Percentiles rank a stretch among this genome's conserved stretches.
Evolutionary conservation across 2,888 invertebrate species (phyloP).

Genomic region (Tetranychus piercei): DNA sequence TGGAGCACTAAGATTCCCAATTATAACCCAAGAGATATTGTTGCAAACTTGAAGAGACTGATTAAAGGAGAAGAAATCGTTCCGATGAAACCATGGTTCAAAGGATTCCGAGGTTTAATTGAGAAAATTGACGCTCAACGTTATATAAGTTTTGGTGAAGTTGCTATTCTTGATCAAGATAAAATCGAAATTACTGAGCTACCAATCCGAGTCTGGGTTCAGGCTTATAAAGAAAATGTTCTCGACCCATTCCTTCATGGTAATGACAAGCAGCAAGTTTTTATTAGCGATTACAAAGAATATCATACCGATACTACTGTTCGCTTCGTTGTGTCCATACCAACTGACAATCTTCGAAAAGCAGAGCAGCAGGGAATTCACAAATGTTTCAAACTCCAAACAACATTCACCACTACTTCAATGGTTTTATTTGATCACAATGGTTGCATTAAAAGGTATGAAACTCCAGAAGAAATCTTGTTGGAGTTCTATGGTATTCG

Average conservation of each 20-base stretch:
- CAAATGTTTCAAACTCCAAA: slow-evolving; percentile 78
- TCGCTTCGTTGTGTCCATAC: slow-evolving; percentile 52
- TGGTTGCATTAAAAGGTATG: slow-evolving; percentile 49
- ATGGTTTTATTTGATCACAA: slow-evolving; percentile 61
- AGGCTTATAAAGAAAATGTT: slow-evolving; percentile 80
- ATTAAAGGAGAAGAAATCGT: slow-evolving; percentile 58
- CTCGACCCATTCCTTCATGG: slow-evolving; percentile 57
- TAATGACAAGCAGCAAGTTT: neutral
- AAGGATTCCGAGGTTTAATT: slow-evolving; percentile 37
- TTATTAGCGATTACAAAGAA: slow-evolving; percentile 50
- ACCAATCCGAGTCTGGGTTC: slow-evolving; percentile 84
- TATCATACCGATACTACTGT: slow-evolving; percentile 91
- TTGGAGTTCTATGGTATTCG: slow-evolving; percentile 64
- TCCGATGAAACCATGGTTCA: slow-evolving; percentile 40
- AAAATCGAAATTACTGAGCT: slow-evolving; percentile 87
- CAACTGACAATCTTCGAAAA: slow-evolving; percentile 49
- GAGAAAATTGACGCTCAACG: slow-evolving; percentile 51
- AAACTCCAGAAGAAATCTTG: slow-evolving; percentile 57
- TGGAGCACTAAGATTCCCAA: slow-evolving; percentile 97
- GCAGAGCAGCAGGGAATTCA: slow-evolving; percentile 75
- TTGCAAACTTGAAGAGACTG: slow-evolving; percentile 54
- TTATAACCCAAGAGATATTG: slow-evolving; percentile 78
- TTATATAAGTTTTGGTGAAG: slow-evolving; percentile 62
- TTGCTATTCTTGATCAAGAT: slow-evolving; percentile 54
- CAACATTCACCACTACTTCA: slow-evolving; percentile 51